Conservation (phyloP, 2,888 invertebrate species). For the Tenthredo notha region DNA sequence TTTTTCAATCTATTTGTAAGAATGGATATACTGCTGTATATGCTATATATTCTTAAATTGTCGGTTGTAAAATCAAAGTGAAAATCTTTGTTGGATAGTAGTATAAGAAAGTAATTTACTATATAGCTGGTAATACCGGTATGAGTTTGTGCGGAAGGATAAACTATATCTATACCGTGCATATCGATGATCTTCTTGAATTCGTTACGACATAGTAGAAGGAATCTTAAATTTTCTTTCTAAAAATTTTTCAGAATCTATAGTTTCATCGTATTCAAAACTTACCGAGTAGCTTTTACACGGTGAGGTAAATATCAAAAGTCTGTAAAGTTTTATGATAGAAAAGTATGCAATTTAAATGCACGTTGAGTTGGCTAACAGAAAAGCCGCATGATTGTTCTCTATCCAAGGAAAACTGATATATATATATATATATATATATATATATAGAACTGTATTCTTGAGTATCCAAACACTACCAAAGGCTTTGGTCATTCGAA, state of each 20-base stretch:
- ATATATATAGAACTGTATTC: neutral
- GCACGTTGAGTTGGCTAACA: slow-evolving; percentile 34
- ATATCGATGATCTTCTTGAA: neutral
- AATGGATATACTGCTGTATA: neutral
- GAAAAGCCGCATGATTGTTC: slow-evolving; percentile 36
- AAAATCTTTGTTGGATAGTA: neutral
- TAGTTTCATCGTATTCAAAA: neutral
- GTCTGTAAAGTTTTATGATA: slow-evolving; percentile 1
- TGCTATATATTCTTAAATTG: neutral
- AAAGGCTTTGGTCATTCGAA: slow-evolving; percentile 18
- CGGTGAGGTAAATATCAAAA: neutral
- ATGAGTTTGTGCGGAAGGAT: neutral
- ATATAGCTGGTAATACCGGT: neutral
- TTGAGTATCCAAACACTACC: neutral
- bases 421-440: no score
- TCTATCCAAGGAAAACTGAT: neutral
- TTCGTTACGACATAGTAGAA: neutral
- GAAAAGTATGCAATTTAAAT: slow-evolving; percentile 41
- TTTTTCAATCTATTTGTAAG: neutral
- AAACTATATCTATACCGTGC: neutral
- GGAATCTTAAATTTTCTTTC: neutral
- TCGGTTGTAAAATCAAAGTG: neutral
- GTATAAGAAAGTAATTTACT: neutral
- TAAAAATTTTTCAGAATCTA: neutral
- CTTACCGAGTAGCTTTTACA: neutral